Evolutionary conservation across 2,113 vertebrate species (phyloP).

Genomic region (Thoracochromis brauschi): DNA sequence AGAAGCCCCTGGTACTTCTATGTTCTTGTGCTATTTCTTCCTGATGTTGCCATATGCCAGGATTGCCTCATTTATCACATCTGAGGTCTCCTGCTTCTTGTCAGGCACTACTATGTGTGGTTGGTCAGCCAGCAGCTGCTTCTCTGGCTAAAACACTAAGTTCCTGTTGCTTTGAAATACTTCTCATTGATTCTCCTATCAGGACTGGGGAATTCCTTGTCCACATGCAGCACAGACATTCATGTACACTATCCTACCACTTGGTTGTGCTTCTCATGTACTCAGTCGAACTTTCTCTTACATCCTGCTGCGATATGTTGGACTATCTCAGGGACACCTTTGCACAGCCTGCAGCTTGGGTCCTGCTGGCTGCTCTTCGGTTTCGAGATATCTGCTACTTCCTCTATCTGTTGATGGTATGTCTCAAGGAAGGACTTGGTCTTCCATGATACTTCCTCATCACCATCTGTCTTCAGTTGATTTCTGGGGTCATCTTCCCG

Average conservation of each 20-base stretch:
- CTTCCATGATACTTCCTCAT: background rate
- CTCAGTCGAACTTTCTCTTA: background rate
- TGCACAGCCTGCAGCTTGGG: background rate
- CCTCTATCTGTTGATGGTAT: background rate
- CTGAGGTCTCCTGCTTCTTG: background rate
- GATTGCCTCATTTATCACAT: background rate
- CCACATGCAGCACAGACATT: background rate
- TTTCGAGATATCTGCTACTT: background rate
- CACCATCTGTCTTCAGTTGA: background rate
- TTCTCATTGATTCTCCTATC: background rate
- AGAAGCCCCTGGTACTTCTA: background rate
- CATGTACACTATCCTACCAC: background rate
- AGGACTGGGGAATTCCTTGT: background rate
- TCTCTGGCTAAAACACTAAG: background rate
- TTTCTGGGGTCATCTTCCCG: background rate
- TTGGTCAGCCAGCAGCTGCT: background rate
- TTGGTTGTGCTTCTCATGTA: background rate
- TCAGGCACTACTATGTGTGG: background rate
- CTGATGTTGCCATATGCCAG: background rate
- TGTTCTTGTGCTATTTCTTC: background rate
- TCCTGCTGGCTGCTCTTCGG: background rate
- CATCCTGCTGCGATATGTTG: rapidly evolving
- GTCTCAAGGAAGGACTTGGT: background rate
- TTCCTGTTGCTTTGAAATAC: background rate
- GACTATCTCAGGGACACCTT: background rate